phyloP scores from a whole-genome alignment of 1,140 invertebrate species.

The Drosophila rufa region DNA sequence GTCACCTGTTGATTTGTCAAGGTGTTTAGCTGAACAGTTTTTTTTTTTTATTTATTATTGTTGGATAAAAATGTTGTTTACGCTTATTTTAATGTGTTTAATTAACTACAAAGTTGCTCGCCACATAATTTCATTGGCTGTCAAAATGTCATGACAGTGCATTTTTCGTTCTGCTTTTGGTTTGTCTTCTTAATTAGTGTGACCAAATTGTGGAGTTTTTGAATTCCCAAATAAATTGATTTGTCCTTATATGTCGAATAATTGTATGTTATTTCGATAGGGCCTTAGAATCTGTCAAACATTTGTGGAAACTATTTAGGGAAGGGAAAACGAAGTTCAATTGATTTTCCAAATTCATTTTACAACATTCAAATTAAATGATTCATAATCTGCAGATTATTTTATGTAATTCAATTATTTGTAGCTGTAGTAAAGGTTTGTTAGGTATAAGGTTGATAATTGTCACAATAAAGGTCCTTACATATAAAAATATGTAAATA shows the following conservation, averaged over 20 bases:
- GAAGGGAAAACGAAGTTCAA: neutral
- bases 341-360: neutral
- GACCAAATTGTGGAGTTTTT: slow-evolving; percentile 2
- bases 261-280: neutral
- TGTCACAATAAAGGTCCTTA: no score
- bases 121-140: slow-evolving; percentile 18
- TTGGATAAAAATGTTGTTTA: slow-evolving; percentile 8
- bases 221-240: slow-evolving; percentile 32
- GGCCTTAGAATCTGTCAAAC: slow-evolving; percentile 14
- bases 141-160: slow-evolving; percentile 27
- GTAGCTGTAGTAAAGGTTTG: no score
- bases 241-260: neutral
- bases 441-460: no score
- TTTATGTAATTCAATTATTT: no score
- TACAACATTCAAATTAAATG: neutral
- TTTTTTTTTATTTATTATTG: no score
- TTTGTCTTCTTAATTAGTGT: neutral
- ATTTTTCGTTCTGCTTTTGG: slow-evolving; percentile 15
- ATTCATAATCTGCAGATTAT: neutral
- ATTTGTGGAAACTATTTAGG: slow-evolving; percentile 20
- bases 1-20: slow-evolving; percentile 33
- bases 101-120: slow-evolving; percentile 22
- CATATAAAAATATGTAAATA: no score
- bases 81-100: slow-evolving; percentile 18
- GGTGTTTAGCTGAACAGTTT: neutral